A percentile compares a stretch with the other conserved stretches of the same genome.
These are phyloP conservation scores for Eledona agricola DNA, from an alignment of 2,888 invertebrate genomes.

Conservation along the genomic window DNA sequence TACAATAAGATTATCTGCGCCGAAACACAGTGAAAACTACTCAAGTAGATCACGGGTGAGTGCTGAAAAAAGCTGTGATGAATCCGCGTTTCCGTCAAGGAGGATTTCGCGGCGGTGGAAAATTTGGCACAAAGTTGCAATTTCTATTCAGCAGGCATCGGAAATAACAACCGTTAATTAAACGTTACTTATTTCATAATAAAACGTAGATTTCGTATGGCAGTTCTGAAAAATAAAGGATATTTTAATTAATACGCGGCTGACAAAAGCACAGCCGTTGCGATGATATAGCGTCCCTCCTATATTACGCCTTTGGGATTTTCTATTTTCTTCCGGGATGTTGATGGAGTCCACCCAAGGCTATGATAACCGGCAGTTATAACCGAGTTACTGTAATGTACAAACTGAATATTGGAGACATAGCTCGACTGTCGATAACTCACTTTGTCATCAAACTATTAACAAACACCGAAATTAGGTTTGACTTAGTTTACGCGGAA, in stretches of 20 bases:
- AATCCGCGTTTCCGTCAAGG: constrained; percentile 20
- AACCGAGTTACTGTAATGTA: constrained; percentile 37
- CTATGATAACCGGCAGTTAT: constrained; percentile 32
- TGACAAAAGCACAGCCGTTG: constrained; percentile 20
- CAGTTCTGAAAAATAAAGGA: no score
- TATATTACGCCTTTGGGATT: constrained; percentile 18
- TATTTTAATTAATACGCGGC: constrained; percentile 26
- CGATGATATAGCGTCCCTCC: constrained; percentile 17
- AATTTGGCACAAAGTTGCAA: no score
- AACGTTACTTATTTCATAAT: no score
- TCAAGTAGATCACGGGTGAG: constrained; percentile 24
- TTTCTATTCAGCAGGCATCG: no score
- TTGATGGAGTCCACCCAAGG: constrained; percentile 18
- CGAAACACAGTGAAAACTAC: constrained; percentile 26
- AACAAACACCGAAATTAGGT: constrained; percentile 34
- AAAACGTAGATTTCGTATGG: no score
- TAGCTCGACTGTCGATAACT: constrained; percentile 32
- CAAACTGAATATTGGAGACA: constrained; percentile 35
- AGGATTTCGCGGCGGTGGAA: no score
- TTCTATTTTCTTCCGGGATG: constrained; percentile 18
- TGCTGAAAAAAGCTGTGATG: constrained; percentile 9
- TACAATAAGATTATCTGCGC: constrained; percentile 30
- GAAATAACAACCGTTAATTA: no score
- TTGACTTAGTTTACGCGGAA: constrained; percentile 12
- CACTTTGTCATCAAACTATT: constrained; percentile 30